Evolutionary conservation across 2,797 vertebrate species (phyloP), one percentile per base, ranked within the genome.

Genomic region (Cryptoblepharus egeriae): DNA sequence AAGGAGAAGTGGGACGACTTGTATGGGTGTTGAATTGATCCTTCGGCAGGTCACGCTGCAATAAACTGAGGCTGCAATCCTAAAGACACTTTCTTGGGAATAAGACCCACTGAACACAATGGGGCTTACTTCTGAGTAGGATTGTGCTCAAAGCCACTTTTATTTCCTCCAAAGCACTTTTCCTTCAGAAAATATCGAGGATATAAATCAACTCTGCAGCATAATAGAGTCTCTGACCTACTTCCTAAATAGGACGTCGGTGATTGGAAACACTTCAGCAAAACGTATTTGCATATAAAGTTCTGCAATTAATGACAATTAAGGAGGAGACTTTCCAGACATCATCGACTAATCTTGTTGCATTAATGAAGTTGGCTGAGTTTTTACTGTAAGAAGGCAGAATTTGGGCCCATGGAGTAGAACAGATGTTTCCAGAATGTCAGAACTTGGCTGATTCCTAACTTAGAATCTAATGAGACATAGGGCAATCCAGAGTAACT

Each of bases 241-340:
- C 71, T 77, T 87, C 81, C 82, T 89, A 82, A 89, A 85, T 81
- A 90, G 83, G 90, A 84, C 71, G 11, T 30, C 77, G 26, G 35
- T 52, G 57, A 60, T 57, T 72, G 82, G 61, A 89, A 24, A 37
- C 3, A 35, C 39, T 89, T 63, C 91, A 52, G 57, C 55, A 81
- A 30, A 5, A 9, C 82, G n/a, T 1, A 86, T 87, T 90, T 89
- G 78, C 79, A 88, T 87, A 89, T 83, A 77, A 90, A 84, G 32
- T 75, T 90, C 45, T 81, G 83, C 84, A 52, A 84, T 84, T 82
- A 83, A 81, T 75, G 32, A 39, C 82, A 90, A 89, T 87, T 77
- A 90, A 85, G n/a, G 42, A 84, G 55, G 64, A 69, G 42, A 69
- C 71, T 92, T 91, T 89, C 86, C 39, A 84, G 58, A 80, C 77